Base-by-base conservation (phyloP, 1,140 invertebrate genomes). In the Drosophila santomea region DNA sequence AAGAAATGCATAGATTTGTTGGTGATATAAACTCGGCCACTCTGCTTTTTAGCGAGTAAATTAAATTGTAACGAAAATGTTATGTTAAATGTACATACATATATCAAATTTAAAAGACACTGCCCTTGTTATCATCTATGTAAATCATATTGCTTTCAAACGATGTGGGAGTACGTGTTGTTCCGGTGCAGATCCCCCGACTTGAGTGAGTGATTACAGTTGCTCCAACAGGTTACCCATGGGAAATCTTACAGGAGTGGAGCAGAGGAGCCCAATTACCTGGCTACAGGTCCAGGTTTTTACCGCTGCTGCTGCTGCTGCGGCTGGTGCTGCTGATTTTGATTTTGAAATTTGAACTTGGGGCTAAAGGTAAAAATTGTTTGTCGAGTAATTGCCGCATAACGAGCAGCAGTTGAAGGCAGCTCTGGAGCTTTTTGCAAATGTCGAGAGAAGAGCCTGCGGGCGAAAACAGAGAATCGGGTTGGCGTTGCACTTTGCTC, bases 311-410 rank as follows among this genome's bases (percentile, higher is more conserved):
- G 38, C 38, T 39, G 38, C 38, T 12, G 38, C 23, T 41, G 28
- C 64, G 55, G 56, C 14, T n/a, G 39, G 47, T 28, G 73, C 64
- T 72, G 77, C 78, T 78, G 83, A 80, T 85, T 89, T 85, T 81
- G 78, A 85, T 90, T 90, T 90, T 81, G 71, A 90, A 90, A 89
- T 89, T 90, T 90, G 85, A 90, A 90, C 85, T 90, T 90, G 85
- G 78, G 85, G 85, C 85, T 90, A 90, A 90, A 90, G 85, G 85
- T 90, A 90, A 90, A 90, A 90, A 90, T 85, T 90, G 85, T 90
- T 90, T 90, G 85, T 77, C 85, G 76, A 84, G 85, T 90, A 90
- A 90, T 90, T 90, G 85, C 79, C 84, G 71, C 74, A 89, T 89
- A 89, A 89, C 85, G 74, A 90, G 84, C 64, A 52, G 69, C 59